Base-by-base conservation (phyloP, 2,113 vertebrate genomes). In the Nansenia antarctica region DNA sequence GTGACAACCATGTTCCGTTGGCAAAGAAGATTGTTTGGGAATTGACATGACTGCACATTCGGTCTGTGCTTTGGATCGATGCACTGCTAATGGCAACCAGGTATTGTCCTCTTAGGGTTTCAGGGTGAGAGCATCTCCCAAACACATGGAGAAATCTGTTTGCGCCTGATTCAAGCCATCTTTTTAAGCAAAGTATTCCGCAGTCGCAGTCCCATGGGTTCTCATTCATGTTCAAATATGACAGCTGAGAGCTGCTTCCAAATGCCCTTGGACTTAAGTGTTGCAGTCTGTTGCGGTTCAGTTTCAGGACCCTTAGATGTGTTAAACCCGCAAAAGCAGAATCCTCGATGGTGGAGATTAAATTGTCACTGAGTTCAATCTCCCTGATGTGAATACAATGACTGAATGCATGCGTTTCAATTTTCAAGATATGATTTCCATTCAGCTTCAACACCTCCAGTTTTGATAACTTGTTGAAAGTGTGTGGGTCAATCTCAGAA, bases 91-190 rank as follows among this genome's bases (percentile, higher is more conserved):
- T 69, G 31, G 52, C 62, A 64, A 72, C 71, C 39, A 68, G 72
- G 64, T 72, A 76, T 54, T 70, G 75, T 61, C 77, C 80, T 73
- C 69, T 74, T 32, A 74, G 64, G 49, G 12, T 70, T 80, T 76
- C 62, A 65, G 79, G 79, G 47, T 64, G 60, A 69, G 47, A 65
- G 68, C 67, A 67, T 49, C 39, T 72, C n/a, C 70, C 49, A 70
- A 34, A 65, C 14, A 26, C 53, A 12, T 55, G 55, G 62, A 69
- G 55, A 26, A 32, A 62, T 30, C 37, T 52, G 45, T 70, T 66
- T 24, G 57, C 54, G 39, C 39, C 54, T 32, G 8, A 55, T 31
- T 74, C 57, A 15, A 76, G 61, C 62, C 69, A 73, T 24, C 37
- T 57, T 47, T 65, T 67, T 34, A 73, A 49, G 60, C 59, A 62